Conservation (phyloP, 2,888 invertebrate species). For the Villa cingulata region DNA sequence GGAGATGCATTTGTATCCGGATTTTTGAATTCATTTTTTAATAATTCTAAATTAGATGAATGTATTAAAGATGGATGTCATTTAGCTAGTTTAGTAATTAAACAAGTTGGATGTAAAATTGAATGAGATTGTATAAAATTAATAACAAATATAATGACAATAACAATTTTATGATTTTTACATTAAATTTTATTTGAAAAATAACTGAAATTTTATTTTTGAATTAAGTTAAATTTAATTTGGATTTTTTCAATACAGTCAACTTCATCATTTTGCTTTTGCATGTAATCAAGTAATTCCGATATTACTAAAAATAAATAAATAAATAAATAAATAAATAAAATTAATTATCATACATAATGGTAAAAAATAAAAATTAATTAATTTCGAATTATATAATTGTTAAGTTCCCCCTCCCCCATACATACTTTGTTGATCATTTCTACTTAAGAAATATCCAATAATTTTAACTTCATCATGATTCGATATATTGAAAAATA, state of each 20-base stretch:
- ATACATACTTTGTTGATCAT: conserved; percentile 17
- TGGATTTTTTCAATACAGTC: not conserved
- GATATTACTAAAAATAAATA: not conserved
- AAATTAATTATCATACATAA: no score
- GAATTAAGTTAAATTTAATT: conserved; percentile 1
- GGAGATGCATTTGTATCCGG: conserved; percentile 48
- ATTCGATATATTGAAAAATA: conserved; percentile 28
- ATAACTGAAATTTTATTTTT: not conserved
- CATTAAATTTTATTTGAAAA: no score
- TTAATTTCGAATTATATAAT: no score
- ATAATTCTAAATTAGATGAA: conserved; percentile 28
- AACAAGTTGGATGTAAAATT: conserved; percentile 38
- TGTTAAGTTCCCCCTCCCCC: no score
- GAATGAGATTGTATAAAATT: no score
- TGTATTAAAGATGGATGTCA: conserved; percentile 37
- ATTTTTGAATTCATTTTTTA: conserved; percentile 40
- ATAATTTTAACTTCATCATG: conserved; percentile 28
- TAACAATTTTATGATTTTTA: no score
- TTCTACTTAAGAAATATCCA: conserved; percentile 26
- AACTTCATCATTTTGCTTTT: not conserved
- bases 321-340: not conserved
- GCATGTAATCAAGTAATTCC: conserved; percentile 3
- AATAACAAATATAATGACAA: no score
- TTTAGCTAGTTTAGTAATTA: conserved; percentile 37
- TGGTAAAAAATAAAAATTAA: no score